Base-by-base conservation (phyloP, 2,888 invertebrate genomes). In the Epinotia demarniana region DNA sequence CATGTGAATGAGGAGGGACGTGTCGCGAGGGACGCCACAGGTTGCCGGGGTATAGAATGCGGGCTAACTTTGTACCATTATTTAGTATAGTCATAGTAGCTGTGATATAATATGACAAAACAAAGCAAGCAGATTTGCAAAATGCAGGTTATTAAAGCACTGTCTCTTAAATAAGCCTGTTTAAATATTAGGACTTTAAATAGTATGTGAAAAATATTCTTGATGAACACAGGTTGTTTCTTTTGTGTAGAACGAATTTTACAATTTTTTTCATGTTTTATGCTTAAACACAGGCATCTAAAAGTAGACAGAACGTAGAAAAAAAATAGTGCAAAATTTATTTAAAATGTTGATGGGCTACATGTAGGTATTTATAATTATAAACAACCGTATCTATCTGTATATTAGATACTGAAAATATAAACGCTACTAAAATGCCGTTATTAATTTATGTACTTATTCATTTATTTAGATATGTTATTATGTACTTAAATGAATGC, bases 11-110 rank as follows among this genome's bases (percentile, higher is more conserved):
- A 58, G 60, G 11, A 23, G 6, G n/a, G n/a, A 53, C n/a, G 53
- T 6, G n/a, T 60, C 60, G 58, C 16, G 19, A 1, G 43, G 39
- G 71, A 39, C 49, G 16, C 71, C 63, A 63, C 71, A 71, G 62
- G 71, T 62, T 62, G 70, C 18, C 18, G 39, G 18, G 19, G n/a
- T 27, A n/a, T n/a, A 33, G 33, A 27, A 6, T 23, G 58, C 33
- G 61, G 6, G 58, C 23, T 23, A 33, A 61, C 9, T 27, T 33
- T 33, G 16, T 9, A 3, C 1, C 16, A 16, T 60, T n/a, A 16
- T 33, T 60, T 60, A 33, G 33, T 33, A 23, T 33, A n/a, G 33
- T 33, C 53, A 13, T n/a, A n/a, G n/a, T n/a, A n/a, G 0, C 53
- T 53, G 53, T n/a, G n/a, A 53, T n/a, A 2, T n/a, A 53, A 13